phyloP scores from a whole-genome alignment of 2,113 vertebrate species.

The Nothocercus julius region DNA sequence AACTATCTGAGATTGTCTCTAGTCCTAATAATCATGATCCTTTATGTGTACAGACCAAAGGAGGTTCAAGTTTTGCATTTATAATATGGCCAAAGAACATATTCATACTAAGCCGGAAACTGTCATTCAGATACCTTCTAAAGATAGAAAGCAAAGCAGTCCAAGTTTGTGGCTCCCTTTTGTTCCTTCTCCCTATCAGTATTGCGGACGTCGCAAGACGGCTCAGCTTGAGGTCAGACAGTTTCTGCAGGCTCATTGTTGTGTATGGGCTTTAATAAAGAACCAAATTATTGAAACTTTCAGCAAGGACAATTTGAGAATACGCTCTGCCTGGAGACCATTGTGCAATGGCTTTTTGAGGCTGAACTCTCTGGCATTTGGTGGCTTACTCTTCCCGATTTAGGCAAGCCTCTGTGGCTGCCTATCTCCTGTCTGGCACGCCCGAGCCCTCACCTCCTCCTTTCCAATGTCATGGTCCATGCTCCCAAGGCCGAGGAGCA shows the following conservation, averaged over 20 bases:
- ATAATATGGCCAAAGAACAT: not conserved
- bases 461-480: rapidly evolving
- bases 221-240: not conserved
- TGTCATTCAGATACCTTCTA: not conserved
- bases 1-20: not conserved
- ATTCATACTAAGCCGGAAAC: not conserved
- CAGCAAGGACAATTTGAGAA: not conserved
- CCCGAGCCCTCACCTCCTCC: not conserved
- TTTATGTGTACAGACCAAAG: not conserved
- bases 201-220: not conserved
- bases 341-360: not conserved
- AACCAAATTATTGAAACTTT: not conserved
- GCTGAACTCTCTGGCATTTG: not conserved
- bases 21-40: not conserved
- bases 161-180: not conserved
- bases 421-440: not conserved
- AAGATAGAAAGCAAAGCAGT: not conserved
- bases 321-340: not conserved
- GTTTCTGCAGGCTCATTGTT: conserved; percentile 48
- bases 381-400: not conserved
- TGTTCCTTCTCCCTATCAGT: not conserved
- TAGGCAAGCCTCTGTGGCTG: not conserved
- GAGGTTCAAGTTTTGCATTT: not conserved
- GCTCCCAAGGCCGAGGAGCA: not conserved
- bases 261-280: conserved; percentile 11